phyloP scores from a whole-genome alignment of 64 coral and sea anemone species.

The Montipora cactus region DNA sequence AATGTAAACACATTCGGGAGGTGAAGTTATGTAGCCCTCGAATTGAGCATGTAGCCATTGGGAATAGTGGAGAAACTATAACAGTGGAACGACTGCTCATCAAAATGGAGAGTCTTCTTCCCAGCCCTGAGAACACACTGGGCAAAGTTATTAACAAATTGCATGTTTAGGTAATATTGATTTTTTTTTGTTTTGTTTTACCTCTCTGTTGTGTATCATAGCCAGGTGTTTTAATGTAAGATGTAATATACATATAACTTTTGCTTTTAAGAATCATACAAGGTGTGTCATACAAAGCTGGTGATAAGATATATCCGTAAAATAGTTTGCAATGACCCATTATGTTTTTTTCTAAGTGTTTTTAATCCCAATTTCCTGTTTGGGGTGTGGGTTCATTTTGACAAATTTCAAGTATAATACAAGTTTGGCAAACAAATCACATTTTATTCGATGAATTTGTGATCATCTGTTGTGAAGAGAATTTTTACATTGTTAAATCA shows the following conservation, averaged over 20 bases:
- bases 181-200: neutral
- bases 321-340: neutral
- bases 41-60: constrained; percentile 98
- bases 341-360: neutral
- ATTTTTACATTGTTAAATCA: too few species aligned
- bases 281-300: neutral
- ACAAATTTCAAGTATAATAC: too few species aligned
- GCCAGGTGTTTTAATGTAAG: constrained; percentile 9
- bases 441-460: too few species aligned
- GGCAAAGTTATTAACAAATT: constrained; percentile 85
- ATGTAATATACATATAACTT: neutral
- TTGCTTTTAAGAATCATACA: neutral
- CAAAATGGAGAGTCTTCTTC: constrained; percentile 97
- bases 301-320: neutral
- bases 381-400: too few species aligned
- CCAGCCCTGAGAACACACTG: constrained; percentile 91
- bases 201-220: constrained; percentile 1
- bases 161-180: constrained; percentile 27
- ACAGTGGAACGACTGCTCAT: constrained; percentile 96
- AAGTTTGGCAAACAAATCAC: too few species aligned
- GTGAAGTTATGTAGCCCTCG: constrained; percentile 96
- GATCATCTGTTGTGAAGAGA: too few species aligned
- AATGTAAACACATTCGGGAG: constrained; percentile 89
- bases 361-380: neutral
- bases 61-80: constrained; percentile 94